Percentiles rank a stretch among this genome's conserved stretches.
These are phyloP conservation scores for Eretmodus cyanostictus DNA, from an alignment of 2,113 vertebrate genomes.

Conservation along the genomic window DNA sequence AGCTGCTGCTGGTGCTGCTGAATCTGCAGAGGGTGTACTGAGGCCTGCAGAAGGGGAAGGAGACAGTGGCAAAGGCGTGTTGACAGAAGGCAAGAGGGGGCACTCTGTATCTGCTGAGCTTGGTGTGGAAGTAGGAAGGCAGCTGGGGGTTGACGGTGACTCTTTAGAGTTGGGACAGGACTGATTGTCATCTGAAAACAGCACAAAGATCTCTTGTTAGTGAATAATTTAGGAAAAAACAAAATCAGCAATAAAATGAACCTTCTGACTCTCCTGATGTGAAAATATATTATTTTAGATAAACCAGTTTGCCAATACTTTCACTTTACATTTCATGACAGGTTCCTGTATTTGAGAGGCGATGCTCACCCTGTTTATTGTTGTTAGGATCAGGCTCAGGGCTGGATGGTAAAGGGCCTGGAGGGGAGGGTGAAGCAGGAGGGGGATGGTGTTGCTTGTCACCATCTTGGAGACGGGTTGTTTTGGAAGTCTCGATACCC, in stretches of 20 bases:
- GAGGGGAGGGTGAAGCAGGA: constrained; percentile 38
- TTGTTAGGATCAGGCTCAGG: constrained; percentile 44
- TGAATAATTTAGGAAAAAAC: background rate
- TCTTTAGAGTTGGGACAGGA: constrained; percentile 26
- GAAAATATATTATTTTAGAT: background rate
- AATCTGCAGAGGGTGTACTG: constrained; percentile 18
- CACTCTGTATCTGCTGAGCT: constrained; percentile 36
- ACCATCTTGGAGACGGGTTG: constrained; percentile 67
- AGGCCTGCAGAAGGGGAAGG: constrained; percentile 29
- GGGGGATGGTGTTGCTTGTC: constrained; percentile 60
- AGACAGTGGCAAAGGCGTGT: constrained; percentile 39
- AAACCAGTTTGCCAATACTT: background rate
- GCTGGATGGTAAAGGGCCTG: constrained; percentile 33
- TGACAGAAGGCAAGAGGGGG: constrained; percentile 32
- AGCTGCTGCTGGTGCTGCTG: background rate
- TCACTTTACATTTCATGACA: background rate
- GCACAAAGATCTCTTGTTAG: background rate
- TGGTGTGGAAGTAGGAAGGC: constrained; percentile 15
- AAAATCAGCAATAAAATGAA: background rate
- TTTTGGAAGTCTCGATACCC: constrained; percentile 82
- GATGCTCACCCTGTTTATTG: constrained; percentile 55
- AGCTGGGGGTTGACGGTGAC: constrained; percentile 21
- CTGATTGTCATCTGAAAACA: constrained; percentile 52
- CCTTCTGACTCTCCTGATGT: background rate
- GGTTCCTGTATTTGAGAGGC: background rate